These are phyloP conservation scores for Drosophila baimaii DNA, from an alignment of 1,140 invertebrate genomes.

Conservation along the genomic window DNA sequence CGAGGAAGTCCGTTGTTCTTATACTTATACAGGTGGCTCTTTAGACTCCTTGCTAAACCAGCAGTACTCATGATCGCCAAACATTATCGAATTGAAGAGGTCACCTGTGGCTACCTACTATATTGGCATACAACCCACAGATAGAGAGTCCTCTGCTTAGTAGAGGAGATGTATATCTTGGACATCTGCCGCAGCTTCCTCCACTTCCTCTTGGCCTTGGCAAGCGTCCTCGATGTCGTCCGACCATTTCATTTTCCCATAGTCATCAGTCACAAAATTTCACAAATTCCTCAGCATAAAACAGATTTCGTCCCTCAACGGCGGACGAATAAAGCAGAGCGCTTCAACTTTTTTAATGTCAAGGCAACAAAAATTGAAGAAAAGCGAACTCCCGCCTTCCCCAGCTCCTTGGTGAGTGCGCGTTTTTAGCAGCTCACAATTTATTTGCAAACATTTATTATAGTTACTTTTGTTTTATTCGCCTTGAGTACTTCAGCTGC, in stretches of 20 bases:
- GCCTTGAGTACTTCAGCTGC: slow-evolving; percentile 72
- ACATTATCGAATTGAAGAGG: not conserved
- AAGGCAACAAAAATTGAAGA: slow-evolving; percentile 57
- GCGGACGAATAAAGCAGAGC: slow-evolving; percentile 51
- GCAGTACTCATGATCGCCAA: too few relatives aligned
- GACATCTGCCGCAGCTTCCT: not conserved
- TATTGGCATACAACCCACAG: not conserved
- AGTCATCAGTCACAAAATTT: slow-evolving; percentile 73
- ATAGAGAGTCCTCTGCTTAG: not conserved
- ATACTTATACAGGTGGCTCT: too few relatives aligned
- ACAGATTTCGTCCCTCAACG: slow-evolving; percentile 66
- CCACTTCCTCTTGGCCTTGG: not conserved
- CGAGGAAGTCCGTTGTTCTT: too few relatives aligned
- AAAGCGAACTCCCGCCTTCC: slow-evolving; percentile 19
- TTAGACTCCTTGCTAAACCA: too few relatives aligned
- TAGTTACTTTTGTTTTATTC: slow-evolving; percentile 81
- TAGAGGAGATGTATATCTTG: not conserved
- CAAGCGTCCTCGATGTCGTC: slow-evolving; percentile 9
- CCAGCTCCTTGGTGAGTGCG: slow-evolving; percentile 6
- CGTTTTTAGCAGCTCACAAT: slow-evolving; percentile 71
- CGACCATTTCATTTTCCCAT: slow-evolving; percentile 27
- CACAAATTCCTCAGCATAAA: slow-evolving; percentile 74
- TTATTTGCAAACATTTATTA: slow-evolving; percentile 82
- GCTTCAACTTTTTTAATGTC: slow-evolving; percentile 76
- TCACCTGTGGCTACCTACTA: not conserved